Evolutionary conservation across 2,888 invertebrate genomes (phyloP), one percentile per base, ranked within the genome.

Genomic region (Trichogramma evanescens): DNA sequence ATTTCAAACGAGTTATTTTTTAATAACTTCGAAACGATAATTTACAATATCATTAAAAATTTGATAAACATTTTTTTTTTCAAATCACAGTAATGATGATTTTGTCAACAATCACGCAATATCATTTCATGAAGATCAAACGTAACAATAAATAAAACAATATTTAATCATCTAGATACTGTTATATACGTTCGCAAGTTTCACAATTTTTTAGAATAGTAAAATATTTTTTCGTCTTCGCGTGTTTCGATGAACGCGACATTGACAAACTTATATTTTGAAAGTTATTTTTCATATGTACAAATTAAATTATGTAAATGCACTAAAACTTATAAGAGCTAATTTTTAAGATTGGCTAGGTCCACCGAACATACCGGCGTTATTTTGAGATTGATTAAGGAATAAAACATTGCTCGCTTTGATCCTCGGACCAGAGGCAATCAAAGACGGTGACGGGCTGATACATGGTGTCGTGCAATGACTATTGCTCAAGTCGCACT

Each of bases 401-500:
- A 86, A 81, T 41, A 85, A 81, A 57, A 86, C 82, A 68, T 86
- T 86, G 70, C 84, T 84, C 5, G 85, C 82, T 72, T 82, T 81
- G 13, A 81, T 74, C 65, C 78, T 75, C 5, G 79, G 74, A 7
- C 77, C 82, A 63, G 69, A 80, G 70, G 67, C 81, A 68, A 80
- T 78, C 52, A 80, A 77, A 2, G 84, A 83, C 0, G 87, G 86
- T 63, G 87, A 87, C 8, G 86, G 90, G 59, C 89, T 93, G 67
- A 89, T 83, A 68, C 89, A 92, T 64, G 93, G 93, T 1, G 88
- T 89, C 4, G 88, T 88, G 70, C 85, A 84, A 62, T 87, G 82
- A 62, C 89, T 89, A 75, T 88, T 89, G 73, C 89, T 91, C 66
- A 97, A 83, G 78, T 97, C 97, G 80, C 95, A 96, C 69, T 95